Evolutionary conservation across 2,888 invertebrate genomes (phyloP).

Genomic region (Chymomyza procnemis): DNA sequence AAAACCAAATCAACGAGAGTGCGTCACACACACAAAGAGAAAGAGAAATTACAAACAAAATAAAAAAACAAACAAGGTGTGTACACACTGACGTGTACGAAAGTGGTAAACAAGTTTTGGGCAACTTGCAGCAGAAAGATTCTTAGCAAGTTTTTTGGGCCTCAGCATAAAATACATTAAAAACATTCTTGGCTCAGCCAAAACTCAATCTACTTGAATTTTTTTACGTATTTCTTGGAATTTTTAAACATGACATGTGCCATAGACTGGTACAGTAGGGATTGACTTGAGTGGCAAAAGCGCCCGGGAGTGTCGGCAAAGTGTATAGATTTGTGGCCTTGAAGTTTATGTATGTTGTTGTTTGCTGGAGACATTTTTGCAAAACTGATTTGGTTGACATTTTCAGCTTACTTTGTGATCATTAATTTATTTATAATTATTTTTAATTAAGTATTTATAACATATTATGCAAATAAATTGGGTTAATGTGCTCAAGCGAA

Average conservation of each 20-base stretch:
- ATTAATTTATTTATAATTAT: too few species aligned
- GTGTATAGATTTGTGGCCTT: too few species aligned
- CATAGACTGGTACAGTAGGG: neutral
- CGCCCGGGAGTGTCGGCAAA: too few species aligned
- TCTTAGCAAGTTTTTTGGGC: neutral
- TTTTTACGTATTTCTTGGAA: neutral
- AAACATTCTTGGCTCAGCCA: neutral
- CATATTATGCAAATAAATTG: too few species aligned
- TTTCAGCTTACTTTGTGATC: too few species aligned
- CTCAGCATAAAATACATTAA: neutral
- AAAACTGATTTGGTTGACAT: too few species aligned
- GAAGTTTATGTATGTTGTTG: too few species aligned
- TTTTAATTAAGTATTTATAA: too few species aligned
- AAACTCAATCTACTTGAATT: neutral
- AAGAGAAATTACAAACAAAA: too few species aligned
- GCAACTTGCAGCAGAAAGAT: neutral
- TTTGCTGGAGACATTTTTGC: too few species aligned
- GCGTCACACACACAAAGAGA: too few species aligned
- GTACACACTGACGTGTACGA: neutral
- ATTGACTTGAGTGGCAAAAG: neutral
- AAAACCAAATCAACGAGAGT: neutral
- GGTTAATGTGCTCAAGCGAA: too few species aligned
- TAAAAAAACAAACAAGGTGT: neutral
- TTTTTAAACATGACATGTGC: neutral
- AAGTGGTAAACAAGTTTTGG: neutral